Evolutionary conservation across 2,113 vertebrate species (phyloP).

Genomic region (Sinocyclocheilus grahami): DNA sequence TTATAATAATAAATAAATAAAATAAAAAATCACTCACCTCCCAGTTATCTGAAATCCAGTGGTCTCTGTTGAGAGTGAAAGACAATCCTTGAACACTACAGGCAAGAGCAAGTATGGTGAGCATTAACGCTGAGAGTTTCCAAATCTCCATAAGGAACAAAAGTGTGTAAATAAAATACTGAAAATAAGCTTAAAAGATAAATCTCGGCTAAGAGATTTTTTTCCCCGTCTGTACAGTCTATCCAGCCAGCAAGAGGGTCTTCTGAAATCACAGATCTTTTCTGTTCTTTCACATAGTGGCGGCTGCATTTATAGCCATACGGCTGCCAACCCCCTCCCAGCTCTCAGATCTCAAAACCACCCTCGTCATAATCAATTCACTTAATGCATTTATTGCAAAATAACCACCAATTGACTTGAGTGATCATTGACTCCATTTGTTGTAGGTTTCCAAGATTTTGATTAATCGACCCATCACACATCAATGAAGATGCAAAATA

Average conservation of each 20-base stretch:
- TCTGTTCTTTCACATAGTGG: constrained; percentile 14
- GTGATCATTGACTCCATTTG: constrained; percentile 1
- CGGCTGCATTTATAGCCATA: constrained; percentile 58
- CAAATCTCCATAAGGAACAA: constrained; percentile 69
- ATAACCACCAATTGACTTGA: constrained; percentile 33
- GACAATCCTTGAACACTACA: constrained; percentile 63
- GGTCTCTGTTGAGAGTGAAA: constrained; percentile 58
- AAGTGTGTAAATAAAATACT: not conserved
- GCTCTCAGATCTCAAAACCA: not conserved
- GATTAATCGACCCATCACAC: not conserved
- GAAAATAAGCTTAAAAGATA: not conserved
- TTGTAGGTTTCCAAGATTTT: not conserved
- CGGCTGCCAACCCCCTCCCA: constrained; percentile 44
- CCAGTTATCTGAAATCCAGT: constrained; percentile 65
- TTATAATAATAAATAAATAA: too few relatives aligned
- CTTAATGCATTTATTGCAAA: not conserved
- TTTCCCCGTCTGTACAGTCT: not conserved
- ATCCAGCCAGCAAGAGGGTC: not conserved
- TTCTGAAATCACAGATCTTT: constrained; percentile 26
- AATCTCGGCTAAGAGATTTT: not conserved
- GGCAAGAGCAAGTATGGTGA: constrained; percentile 63
- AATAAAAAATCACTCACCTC: constrained; percentile 69
- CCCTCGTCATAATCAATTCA: constrained; percentile 22
- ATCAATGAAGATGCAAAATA: not conserved
- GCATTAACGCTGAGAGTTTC: constrained; percentile 68